Evolutionary conservation across 2,797 vertebrate genomes (phyloP).

Genomic region (Perodicticus potto): DNA sequence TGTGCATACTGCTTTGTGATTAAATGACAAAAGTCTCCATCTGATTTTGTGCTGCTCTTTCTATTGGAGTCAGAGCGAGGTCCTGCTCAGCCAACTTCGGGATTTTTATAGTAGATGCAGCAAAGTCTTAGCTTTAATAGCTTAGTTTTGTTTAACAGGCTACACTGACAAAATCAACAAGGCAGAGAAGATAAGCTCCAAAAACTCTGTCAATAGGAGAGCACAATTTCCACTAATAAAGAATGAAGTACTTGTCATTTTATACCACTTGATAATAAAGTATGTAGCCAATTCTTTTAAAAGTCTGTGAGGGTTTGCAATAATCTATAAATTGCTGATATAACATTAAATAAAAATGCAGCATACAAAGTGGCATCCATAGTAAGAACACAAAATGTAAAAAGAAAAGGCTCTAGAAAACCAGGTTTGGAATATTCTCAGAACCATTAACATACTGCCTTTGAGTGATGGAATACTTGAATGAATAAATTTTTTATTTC

Average conservation of each 20-base stretch:
- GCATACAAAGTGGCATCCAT: not conserved
- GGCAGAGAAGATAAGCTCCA: not conserved
- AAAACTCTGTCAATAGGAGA: not conserved
- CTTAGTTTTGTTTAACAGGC: slow-evolving; percentile 34
- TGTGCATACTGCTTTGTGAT: not conserved
- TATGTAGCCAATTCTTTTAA: not conserved
- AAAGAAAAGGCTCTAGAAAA: not conserved
- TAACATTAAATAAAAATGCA: not conserved
- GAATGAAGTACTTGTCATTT: not conserved
- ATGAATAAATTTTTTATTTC: slow-evolving; percentile 16
- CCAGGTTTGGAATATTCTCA: not conserved
- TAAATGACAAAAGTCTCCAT: not conserved
- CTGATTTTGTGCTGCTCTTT: not conserved
- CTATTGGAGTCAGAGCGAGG: not conserved
- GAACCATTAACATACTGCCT: not conserved
- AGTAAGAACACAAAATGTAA: not conserved
- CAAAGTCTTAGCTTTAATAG: not conserved
- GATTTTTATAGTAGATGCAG: not conserved
- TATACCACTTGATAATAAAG: not conserved
- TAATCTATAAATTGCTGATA: not conserved
- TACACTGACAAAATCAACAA: not conserved
- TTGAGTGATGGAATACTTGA: not conserved
- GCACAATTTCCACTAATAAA: not conserved
- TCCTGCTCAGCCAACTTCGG: not conserved
- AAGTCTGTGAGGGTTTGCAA: not conserved